phyloP scores from a whole-genome alignment of 2,113 vertebrate species.

The Tachysurus vachellii region DNA sequence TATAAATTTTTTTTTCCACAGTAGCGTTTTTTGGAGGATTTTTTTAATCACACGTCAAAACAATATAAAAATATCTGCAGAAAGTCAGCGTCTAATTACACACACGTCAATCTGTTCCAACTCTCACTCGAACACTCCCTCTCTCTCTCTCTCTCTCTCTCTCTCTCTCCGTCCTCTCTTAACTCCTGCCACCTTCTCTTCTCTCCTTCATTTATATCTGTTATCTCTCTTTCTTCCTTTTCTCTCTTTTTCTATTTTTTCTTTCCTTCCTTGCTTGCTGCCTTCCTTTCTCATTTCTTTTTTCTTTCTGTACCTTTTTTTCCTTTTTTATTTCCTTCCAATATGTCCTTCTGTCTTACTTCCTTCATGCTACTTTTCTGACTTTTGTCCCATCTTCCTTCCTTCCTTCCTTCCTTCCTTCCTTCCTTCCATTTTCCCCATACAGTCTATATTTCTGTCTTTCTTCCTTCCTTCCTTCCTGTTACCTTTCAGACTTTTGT shows the following conservation, averaged over 20 bases:
- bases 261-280: neutral
- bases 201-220: neutral
- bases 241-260: neutral
- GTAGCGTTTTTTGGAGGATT: neutral
- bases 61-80: neutral
- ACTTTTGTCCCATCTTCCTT: neutral
- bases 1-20: constrained; percentile 9
- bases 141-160: too few relatives aligned
- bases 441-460: neutral
- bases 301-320: neutral
- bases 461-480: neutral
- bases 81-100: neutral
- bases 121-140: neutral
- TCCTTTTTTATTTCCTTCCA: neutral
- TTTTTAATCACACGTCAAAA: neutral
- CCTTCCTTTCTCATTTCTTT: too few relatives aligned
- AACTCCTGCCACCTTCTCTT: too few relatives aligned
- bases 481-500: too few relatives aligned
- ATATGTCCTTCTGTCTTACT: too few relatives aligned
- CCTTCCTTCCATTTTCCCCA: neutral
- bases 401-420: neutral
- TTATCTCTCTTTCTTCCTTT: neutral
- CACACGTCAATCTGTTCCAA: neutral
- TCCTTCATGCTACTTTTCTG: neutral
- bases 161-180: neutral